A percentile compares a stretch with the other conserved stretches of the same genome.
Conservation (phyloP, 2,888 invertebrate genomes). For the Plebejus anna region DNA sequence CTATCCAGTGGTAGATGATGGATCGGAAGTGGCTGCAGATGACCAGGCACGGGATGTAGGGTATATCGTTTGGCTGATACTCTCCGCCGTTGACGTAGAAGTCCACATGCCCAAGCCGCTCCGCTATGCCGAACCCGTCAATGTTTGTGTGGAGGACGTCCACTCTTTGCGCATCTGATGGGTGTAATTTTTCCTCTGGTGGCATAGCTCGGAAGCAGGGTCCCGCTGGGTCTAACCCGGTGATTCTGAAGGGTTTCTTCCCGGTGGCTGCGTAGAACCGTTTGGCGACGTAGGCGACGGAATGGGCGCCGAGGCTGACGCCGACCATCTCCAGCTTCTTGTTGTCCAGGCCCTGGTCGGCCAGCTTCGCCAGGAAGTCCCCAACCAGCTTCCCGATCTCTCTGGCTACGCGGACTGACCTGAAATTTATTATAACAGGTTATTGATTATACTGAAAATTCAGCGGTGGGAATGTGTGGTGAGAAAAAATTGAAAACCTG, state of each 20-base stretch:
- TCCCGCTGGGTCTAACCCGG: conserved; percentile 68
- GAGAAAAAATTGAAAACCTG: too few species aligned
- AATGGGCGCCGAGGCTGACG: conserved; percentile 63
- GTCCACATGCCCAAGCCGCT: conserved; percentile 62
- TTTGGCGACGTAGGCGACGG: conserved; percentile 56
- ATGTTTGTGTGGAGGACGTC: conserved; percentile 69
- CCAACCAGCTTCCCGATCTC: conserved; percentile 60
- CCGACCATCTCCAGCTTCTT: conserved; percentile 63
- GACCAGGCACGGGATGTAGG: conserved; percentile 60
- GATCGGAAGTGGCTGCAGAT: conserved; percentile 62
- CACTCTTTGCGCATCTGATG: conserved; percentile 54
- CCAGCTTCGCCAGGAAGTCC: conserved; percentile 57
- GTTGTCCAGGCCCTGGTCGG: conserved; percentile 52
- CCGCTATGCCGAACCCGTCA: conserved; percentile 70
- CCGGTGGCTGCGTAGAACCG: conserved; percentile 59
- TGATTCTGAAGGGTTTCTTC: conserved; percentile 56
- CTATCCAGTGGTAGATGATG: conserved; percentile 65
- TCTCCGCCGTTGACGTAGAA: conserved; percentile 70
- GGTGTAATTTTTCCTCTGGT: conserved; percentile 47
- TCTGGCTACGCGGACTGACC: conserved; percentile 59
- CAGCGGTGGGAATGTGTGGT: too few species aligned
- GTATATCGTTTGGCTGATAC: conserved; percentile 63
- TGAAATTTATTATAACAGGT: conserved; percentile 41
- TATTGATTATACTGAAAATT: neutral
- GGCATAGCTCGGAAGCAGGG: conserved; percentile 62